These are phyloP conservation scores for Agrilus planipennis DNA, from an alignment of 1,140 invertebrate species.

Conservation along the genomic window DNA sequence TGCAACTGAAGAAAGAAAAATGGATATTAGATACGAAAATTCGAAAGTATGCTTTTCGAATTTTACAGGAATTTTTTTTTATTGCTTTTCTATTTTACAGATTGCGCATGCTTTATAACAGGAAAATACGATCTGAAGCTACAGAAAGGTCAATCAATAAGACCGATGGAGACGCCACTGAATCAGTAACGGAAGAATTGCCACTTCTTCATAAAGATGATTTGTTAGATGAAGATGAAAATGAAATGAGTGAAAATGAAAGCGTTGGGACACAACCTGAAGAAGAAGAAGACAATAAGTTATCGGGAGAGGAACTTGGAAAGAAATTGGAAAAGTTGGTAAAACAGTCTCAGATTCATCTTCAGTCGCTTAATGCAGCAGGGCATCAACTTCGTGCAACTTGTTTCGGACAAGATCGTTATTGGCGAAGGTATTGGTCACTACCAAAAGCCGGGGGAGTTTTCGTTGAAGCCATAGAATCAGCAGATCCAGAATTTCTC, in stretches of 20 bases:
- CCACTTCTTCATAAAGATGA: constrained; percentile 37
- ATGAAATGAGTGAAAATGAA: constrained; percentile 69
- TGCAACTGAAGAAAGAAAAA: constrained; percentile 63
- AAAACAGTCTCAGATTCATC: constrained; percentile 59
- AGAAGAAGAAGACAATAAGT: constrained; percentile 75
- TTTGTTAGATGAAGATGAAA: constrained; percentile 44
- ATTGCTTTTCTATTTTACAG: constrained; percentile 30
- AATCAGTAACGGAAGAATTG: constrained; percentile 14
- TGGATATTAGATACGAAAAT: constrained; percentile 80
- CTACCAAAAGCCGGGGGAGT: constrained; percentile 80
- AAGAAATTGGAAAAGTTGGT: constrained; percentile 68
- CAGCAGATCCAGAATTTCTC: constrained; percentile 64
- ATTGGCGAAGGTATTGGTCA: constrained; percentile 86
- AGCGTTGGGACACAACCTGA: constrained; percentile 76
- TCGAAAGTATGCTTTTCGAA: constrained; percentile 54
- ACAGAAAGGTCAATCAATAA: constrained; percentile 42
- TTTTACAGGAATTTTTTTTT: constrained; percentile 5
- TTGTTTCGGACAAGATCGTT: constrained; percentile 86
- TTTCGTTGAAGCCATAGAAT: constrained; percentile 85
- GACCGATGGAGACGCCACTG: constrained; percentile 15
- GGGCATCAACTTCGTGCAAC: constrained; percentile 71
- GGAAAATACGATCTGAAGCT: constrained; percentile 62
- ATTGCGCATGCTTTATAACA: constrained; percentile 58
- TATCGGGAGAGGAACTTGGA: constrained; percentile 65
- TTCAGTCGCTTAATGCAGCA: constrained; percentile 66